These are phyloP conservation scores for Parasteatoda lunata DNA, from an alignment of 2,888 invertebrate genomes.

Conservation along the genomic window DNA sequence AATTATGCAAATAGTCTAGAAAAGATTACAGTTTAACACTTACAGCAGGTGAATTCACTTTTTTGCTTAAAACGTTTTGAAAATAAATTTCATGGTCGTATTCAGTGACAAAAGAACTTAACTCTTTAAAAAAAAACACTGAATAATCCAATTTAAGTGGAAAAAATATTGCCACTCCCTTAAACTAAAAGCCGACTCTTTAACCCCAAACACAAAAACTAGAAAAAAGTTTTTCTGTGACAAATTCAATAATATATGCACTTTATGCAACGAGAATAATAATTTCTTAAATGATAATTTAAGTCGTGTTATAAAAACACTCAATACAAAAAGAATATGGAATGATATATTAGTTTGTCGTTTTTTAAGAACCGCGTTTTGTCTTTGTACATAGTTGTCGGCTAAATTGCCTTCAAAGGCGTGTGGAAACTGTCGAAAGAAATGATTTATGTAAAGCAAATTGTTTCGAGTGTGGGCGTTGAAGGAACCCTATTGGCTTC, in stretches of 20 bases:
- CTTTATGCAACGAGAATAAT: not conserved
- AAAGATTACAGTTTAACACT: too few species aligned
- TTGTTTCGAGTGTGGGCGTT: constrained; percentile 20
- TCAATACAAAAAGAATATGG: not conserved
- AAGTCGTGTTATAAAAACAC: not conserved
- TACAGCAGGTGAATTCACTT: too few species aligned
- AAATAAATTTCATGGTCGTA: too few species aligned
- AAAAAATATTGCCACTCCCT: too few species aligned
- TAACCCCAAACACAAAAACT: too few species aligned
- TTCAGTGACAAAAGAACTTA: too few species aligned
- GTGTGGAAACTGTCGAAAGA: constrained; percentile 19
- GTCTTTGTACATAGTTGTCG: not conserved
- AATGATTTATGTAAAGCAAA: constrained; percentile 25
- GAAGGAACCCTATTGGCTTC: constrained; percentile 9
- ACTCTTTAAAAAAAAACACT: too few species aligned
- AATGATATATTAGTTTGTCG: not conserved
- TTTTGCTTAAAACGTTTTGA: too few species aligned
- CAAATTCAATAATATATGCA: not conserved
- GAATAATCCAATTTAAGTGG: too few species aligned
- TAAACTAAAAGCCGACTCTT: too few species aligned
- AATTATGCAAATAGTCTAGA: too few species aligned
- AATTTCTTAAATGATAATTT: not conserved
- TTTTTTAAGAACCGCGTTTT: not conserved
- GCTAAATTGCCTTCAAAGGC: constrained; percentile 13
- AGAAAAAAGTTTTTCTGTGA: not conserved